These are phyloP conservation scores for Harpalus rufipes DNA, from an alignment of 2,888 invertebrate genomes.

Conservation along the genomic window DNA sequence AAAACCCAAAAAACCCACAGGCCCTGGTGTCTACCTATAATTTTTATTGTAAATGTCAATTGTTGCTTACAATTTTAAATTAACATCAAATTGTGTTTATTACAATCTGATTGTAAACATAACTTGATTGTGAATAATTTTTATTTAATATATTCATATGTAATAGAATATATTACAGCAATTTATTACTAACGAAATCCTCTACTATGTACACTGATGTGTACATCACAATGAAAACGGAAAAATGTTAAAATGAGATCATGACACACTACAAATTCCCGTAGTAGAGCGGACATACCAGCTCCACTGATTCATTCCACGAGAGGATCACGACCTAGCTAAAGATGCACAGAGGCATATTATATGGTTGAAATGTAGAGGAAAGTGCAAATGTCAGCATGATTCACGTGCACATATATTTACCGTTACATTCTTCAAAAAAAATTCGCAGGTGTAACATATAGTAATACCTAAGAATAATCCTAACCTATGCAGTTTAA, in stretches of 20 bases:
- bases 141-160: too few relatives aligned
- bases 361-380: not conserved
- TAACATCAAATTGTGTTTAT: too few relatives aligned
- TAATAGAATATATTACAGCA: too few relatives aligned
- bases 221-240: slow-evolving; percentile 2
- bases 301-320: not conserved
- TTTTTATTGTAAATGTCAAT: too few relatives aligned
- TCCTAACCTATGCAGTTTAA: not conserved
- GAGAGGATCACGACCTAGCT: not conserved
- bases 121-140: too few relatives aligned
- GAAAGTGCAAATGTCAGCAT: slow-evolving; percentile 2
- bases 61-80: too few relatives aligned
- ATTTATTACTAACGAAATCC: not conserved
- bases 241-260: slow-evolving; percentile 18
- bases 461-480: not conserved
- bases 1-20: too few relatives aligned
- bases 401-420: not conserved
- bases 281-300: slow-evolving; percentile 3
- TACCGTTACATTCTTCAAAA: not conserved
- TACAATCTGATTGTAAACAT: too few relatives aligned
- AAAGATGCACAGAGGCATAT: slow-evolving; percentile 8
- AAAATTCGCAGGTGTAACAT: not conserved
- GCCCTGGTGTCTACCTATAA: too few relatives aligned
- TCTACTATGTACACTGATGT: not conserved
- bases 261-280: slow-evolving; percentile 7